Conservation (phyloP, 2,888 invertebrate genomes). For the Anorthoa munda region DNA sequence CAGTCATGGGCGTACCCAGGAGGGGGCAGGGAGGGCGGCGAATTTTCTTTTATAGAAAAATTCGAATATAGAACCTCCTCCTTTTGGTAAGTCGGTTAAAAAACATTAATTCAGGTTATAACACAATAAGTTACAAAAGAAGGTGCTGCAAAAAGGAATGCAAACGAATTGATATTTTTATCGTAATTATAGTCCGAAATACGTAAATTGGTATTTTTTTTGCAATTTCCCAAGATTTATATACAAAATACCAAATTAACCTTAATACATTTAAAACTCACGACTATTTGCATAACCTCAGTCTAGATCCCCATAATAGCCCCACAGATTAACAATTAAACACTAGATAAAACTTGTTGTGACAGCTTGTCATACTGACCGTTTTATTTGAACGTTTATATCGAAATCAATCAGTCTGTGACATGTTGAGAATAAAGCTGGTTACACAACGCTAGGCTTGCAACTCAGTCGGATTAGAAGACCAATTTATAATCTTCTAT, state of each 20-base stretch:
- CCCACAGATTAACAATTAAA: constrained; percentile 35
- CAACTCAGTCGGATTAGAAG: constrained; percentile 42
- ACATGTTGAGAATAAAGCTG: constrained; percentile 46
- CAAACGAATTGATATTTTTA: neutral
- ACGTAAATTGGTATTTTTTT: neutral
- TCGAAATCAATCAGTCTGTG: constrained; percentile 54
- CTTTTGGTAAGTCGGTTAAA: too few species aligned
- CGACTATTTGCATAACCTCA: constrained; percentile 28
- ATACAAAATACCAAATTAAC: neutral
- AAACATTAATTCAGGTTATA: neutral
- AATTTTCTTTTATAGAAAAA: too few species aligned
- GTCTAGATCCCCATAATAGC: constrained; percentile 10
- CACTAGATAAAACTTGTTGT: constrained; percentile 37
- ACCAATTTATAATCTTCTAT: constrained; percentile 21
- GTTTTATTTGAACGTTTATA: constrained; percentile 40
- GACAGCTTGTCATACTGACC: constrained; percentile 51
- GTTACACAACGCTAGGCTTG: constrained; percentile 38
- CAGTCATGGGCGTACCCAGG: too few species aligned
- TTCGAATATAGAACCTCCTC: too few species aligned
- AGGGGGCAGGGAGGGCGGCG: too few species aligned
- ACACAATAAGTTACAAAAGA: neutral
- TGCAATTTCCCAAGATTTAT: neutral
- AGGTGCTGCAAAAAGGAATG: neutral
- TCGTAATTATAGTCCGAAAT: neutral
- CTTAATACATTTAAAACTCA: neutral